A percentile compares a stretch with the other conserved stretches of the same genome.
Conservation (phyloP, 2,797 vertebrate genomes). For the Cercopithecus neglectus region DNA sequence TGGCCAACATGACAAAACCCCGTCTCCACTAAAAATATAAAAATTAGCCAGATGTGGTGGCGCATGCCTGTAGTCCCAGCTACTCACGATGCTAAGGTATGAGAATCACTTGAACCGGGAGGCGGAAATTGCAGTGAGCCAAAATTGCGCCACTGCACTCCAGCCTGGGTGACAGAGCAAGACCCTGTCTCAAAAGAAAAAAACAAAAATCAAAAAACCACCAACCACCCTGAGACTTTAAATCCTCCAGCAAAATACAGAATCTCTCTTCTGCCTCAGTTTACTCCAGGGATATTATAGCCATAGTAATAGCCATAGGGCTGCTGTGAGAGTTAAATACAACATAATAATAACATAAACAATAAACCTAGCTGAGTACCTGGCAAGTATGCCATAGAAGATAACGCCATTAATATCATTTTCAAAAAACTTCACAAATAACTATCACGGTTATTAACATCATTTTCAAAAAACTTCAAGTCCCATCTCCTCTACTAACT, state of each 20-base stretch:
- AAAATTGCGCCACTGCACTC: background rate
- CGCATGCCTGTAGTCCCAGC: background rate
- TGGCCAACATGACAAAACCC: background rate
- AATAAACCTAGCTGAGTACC: fast-evolving
- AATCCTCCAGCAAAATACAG: background rate
- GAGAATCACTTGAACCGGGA: background rate
- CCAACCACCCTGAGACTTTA: background rate
- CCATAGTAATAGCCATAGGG: fast-evolving
- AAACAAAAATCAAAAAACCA: background rate
- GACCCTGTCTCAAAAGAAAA: background rate
- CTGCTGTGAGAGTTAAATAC: background rate
- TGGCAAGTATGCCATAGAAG: background rate
- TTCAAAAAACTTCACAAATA: background rate
- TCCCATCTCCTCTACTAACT: background rate
- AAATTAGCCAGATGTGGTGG: background rate
- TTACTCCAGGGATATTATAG: background rate
- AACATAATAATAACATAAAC: background rate
- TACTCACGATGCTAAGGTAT: background rate
- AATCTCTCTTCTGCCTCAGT: background rate
- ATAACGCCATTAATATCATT: background rate
- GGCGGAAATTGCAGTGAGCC: background rate
- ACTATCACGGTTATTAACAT: background rate
- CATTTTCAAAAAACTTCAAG: background rate
- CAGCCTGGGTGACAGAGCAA: background rate
- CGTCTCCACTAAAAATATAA: background rate